Evolutionary conservation across 1,140 invertebrate genomes (phyloP), one percentile per base, ranked within the genome.

Genomic region (Aphelenchoides besseyi): DNA sequence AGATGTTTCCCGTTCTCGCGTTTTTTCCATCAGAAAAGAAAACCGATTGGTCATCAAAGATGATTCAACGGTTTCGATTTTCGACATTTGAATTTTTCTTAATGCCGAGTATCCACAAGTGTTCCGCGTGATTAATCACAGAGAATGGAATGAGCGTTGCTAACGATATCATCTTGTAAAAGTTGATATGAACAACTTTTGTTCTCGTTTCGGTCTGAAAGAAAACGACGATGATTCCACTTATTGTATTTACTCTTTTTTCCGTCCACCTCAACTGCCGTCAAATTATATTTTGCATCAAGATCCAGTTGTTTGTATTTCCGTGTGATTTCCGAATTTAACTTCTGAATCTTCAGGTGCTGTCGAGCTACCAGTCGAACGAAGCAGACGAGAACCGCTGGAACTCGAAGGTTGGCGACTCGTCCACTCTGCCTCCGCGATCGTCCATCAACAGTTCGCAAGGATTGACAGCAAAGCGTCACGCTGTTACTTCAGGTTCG

Each of bases 211-310:
- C 52, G 69, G 69, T n/a, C 32, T 70, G 30, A 71, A 70, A n/a
- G 69, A 30, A 18, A 70, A 70, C 68, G 35, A 70, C 32, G 71
- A 70, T 23, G 64, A 69, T 2, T 23, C n/a, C 5, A 33, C 62
- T 28, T 72, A 70, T 28, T 52, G 30, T n/a, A 70, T 70, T 48
- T 71, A 72, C 28, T 26, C 69, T n/a, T 70, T 70, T 28, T n/a
- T 23, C 16, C 28, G 28, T n/a, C 69, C 69, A 1, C 18, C 55
- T 3, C 70, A 70, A 29, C 28, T 70, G 2, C 69, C 69, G 2
- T 2, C 28, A 26, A 30, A 35, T 9, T 70, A 70, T 55, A 68
- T 70, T 72, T 29, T 72, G 54, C 69, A 70, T 32, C 1, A 37
- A 5, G 69, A 48, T 48, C 12, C 12, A 48, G 12, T 12, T 23